Evolutionary conservation across 2,113 vertebrate species (phyloP), one percentile per base, ranked within the genome.

Genomic region (Engystomops pustulosus): DNA sequence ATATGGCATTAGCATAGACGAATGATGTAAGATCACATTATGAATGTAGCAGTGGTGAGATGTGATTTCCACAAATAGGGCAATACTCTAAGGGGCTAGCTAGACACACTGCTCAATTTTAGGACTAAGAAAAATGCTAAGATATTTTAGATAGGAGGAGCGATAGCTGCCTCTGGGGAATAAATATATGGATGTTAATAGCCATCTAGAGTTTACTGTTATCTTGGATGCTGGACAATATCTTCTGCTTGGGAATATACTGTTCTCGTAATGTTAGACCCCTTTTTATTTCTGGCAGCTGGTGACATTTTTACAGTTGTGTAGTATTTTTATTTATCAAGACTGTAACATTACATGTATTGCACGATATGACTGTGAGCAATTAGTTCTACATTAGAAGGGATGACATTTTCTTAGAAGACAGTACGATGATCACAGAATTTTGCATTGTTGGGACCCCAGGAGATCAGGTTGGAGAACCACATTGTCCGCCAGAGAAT

Each of bases 41-140:
- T 78, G 72, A 84, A 78, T 84, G 71, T 36, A 78, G 65, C 62
- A 60, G 51, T 25, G 36, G 49, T 70, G 75, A 79, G 79, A 85
- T 79, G 65, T 41, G 47, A 17, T 58, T 76, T 85, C 83, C 83
- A 85, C 83, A 85, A 79, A 85, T 85, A 78, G 74, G 72, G 34
- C 47, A 85, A 58, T 58, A 36, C 83, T 84, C 74, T 69, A 41
- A 58, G 72, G 41, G 60, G 14, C 60, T 69, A 47, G 34, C 60
- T 14, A 30, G 55, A 78, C 72, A 77, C 25, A 53, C 34, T 38
- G 32, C 62, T 32, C 10, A 23, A 53, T n/a, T 79, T 58, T 78
- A 78, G 55, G 78, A 70, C 47, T 70, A 23, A 14, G 30, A 77
- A 67, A 84, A 78, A 84, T 84, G 82, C 60, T 58, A 76, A 75